Base-by-base conservation (phyloP, 2,888 invertebrate genomes). In the Aleiodes alternator region DNA sequence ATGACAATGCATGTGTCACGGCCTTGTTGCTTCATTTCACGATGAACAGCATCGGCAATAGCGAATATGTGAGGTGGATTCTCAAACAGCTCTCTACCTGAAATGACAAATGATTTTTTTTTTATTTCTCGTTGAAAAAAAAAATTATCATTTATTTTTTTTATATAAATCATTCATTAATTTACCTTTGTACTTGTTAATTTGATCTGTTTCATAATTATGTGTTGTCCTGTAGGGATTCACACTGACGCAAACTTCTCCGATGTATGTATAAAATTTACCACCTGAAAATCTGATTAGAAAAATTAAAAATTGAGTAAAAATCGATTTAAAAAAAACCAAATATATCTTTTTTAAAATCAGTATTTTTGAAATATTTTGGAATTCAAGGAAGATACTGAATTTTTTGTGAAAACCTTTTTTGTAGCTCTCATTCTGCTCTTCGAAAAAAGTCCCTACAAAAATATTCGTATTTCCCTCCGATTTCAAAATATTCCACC, bases 1-100 rank as follows among this genome's bases (percentile, higher is more conserved):
- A 99, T 99, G 53, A 99, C 96, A 80, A 99, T 98, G 89, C 99
- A 99, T 5, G 98, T 98, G 91, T 99, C 98, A 84, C 94, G 93
- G 66, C 96, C 95, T 89, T 94, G 92, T 87, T 98, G 95, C 88
- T 98, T 95, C 92, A 99, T 95, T 77, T 96, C 95, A 89, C 96
- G 94, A 90, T 99, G 98, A 68, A 98, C 98, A 7, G 97, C 95
- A 90, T 99, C 99, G 1, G 98, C 98, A 76, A 99, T 95, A n/a
- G 99, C 98, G 90, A 96, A 99, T 81, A 99, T 96, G 89, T 99
- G 99, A 0, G 99, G 99, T 0, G 96, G 94, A 86, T 98, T 96
- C 90, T 99, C 99, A 88, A 98, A 99, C 86, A 98, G 93, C 91
- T 99, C 98, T 84, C 98, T 91, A 11, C 96, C 97, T 91, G 90